Evolutionary conservation across 2,888 invertebrate genomes (phyloP), one percentile per base, ranked within the genome.

Genomic region (Catonia carolina): DNA sequence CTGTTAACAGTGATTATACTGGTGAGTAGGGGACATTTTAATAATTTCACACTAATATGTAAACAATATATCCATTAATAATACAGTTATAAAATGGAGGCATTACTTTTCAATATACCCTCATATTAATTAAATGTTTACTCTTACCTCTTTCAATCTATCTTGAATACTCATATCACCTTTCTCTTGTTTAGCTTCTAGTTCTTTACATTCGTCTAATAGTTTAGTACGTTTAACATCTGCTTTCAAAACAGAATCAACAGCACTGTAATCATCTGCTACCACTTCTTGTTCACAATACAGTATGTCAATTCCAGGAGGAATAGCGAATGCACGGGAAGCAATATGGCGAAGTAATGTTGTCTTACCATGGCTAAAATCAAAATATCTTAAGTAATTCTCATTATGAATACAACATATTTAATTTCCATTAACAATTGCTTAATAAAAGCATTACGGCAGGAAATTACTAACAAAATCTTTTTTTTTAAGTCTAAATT

Each of bases 281-380:
- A 92, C 85, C 22, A 99, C 97, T 78, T 98, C 98, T 80, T 91
- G 99, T 75, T 99, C 99, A 72, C 99, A 99, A 67, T 96, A 85
- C 57, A 99, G 76, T 57, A 98, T 91, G 71, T 90, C 99, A 64
- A 99, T 99, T 67, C 89, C 92, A 0, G 94, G 89, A 1, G 99
- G 99, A 67, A 99, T 92, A 50, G 88, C 86, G 68, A 99, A 89
- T 6, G 89, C 90, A 64, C 93, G 79, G 55, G 86, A 85, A 0
- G 93, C 90, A 64, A 99, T 84, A 71, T 99, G 99, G 57, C 95
- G 82, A 55, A 99, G 74, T 22, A 99, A 73, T 0, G 99, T 99
- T 0, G 99, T 99, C 77, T 99, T 99, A 12, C 99, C 99, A 76
- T 99, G 96, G 0, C 93, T 86, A 67, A 23, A 69, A 53, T 47